A percentile compares a stretch with the other conserved stretches of the same genome.
Conservation (phyloP, 2,113 vertebrate species). For the Pachypanchax playfairii region DNA sequence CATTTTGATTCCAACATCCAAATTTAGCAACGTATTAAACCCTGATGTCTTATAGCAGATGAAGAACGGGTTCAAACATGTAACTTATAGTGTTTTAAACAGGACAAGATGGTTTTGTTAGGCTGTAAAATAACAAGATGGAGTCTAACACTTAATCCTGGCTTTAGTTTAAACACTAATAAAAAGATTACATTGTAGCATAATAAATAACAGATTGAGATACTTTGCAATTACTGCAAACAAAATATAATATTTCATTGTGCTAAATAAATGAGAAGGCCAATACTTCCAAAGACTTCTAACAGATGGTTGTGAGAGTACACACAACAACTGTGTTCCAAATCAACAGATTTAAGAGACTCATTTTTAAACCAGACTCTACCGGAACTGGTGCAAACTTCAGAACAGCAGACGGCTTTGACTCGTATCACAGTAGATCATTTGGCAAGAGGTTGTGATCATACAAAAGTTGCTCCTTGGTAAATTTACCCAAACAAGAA, state of each 20-base stretch:
- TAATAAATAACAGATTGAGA: no score
- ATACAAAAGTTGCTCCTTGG: constrained; percentile 1
- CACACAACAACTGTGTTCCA: not conserved
- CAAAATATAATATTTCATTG: not conserved
- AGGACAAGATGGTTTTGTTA: no score
- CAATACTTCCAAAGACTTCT: not conserved
- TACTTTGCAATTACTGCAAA: not conserved
- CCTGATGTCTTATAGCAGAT: no score
- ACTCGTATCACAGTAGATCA: not conserved
- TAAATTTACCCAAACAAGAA: not conserved
- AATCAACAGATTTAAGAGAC: not conserved
- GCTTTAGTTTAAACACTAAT: not conserved
- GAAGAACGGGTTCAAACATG: no score
- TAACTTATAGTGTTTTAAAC: no score
- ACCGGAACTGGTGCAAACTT: not conserved
- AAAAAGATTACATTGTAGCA: no score
- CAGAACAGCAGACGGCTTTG: not conserved
- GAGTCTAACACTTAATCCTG: not conserved
- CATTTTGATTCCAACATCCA: no score
- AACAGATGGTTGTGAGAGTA: not conserved
- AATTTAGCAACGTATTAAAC: no score
- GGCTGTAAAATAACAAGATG: no score
- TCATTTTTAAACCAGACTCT: not conserved
- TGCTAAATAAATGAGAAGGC: not conserved
- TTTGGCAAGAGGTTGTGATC: no score